A percentile compares a stretch with the other conserved stretches of the same genome.
These are phyloP conservation scores for Leptopilina boulardi DNA, from an alignment of 1,140 invertebrate genomes.

Conservation along the genomic window DNA sequence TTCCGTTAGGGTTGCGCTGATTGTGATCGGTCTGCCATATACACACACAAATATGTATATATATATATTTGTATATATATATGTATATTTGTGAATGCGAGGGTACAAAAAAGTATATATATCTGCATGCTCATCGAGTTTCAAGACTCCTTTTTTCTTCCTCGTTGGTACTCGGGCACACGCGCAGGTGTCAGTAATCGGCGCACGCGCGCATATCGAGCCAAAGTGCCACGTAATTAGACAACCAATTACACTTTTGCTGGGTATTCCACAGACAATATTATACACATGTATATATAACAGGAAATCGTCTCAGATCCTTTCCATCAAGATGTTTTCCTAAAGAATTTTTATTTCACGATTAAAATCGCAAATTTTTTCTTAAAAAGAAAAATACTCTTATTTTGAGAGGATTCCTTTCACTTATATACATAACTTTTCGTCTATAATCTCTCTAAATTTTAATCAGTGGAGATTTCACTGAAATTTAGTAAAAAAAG, in stretches of 20 bases:
- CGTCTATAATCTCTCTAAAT: no score
- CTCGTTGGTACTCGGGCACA: background rate
- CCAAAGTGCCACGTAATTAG: conserved; percentile 21
- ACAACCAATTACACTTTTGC: conserved; percentile 7
- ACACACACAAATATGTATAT: no score
- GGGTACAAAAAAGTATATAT: conserved; percentile 12
- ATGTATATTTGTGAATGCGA: background rate
- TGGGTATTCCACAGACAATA: background rate
- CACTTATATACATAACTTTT: no score
- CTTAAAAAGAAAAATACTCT: no score
- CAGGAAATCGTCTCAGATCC: background rate
- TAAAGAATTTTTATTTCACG: background rate
- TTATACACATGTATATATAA: background rate
- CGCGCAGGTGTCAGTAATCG: conserved; percentile 24
- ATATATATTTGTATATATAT: no score
- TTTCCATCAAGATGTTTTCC: background rate
- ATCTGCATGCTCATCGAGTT: conserved; percentile 18
- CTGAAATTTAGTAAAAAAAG: no score
- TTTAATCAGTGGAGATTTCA: no score
- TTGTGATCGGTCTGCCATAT: conserved; percentile 4
- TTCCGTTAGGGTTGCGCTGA: conserved; percentile 24
- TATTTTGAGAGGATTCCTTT: no score
- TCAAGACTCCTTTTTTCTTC: conserved; percentile 30
- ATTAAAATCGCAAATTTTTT: background rate
- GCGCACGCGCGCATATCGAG: conserved; percentile 12